phyloP scores from a whole-genome alignment of 1,140 invertebrate species.

The Lordiphosa clarofinis region DNA sequence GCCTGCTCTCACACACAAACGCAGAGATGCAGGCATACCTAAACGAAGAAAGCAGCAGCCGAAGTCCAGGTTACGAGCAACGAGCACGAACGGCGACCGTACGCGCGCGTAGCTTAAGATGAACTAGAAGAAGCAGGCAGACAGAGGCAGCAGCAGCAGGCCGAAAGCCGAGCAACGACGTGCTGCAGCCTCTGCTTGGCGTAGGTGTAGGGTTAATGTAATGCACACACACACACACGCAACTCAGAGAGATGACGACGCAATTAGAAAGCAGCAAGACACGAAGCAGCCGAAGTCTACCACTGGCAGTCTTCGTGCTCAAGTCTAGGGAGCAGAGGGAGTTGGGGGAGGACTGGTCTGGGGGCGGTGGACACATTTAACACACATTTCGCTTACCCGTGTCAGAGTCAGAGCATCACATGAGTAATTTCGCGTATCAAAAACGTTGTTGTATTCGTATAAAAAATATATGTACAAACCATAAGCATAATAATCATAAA shows the following conservation, averaged over 20 bases:
- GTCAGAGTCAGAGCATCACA: conserved; percentile 64
- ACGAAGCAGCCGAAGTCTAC: conserved; percentile 61
- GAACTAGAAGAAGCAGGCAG: conserved; percentile 78
- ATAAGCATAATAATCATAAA: conserved; percentile 63
- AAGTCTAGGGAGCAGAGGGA: background rate
- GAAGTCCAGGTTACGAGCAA: conserved; percentile 36
- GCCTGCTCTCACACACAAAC: conserved; percentile 46
- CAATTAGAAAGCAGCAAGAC: conserved; percentile 67
- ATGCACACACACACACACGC: conserved; percentile 48
- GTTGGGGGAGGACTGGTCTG: background rate
- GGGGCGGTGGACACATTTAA: conserved; percentile 12
- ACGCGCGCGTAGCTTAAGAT: conserved; percentile 77
- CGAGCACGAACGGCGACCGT: conserved; percentile 57
- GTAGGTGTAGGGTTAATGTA: conserved; percentile 62
- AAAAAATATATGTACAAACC: conserved; percentile 77
- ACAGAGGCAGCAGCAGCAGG: conserved; percentile 43
- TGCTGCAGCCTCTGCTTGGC: conserved; percentile 24
- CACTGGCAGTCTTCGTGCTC: conserved; percentile 53
- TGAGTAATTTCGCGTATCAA: conserved; percentile 50
- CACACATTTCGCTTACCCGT: conserved; percentile 58
- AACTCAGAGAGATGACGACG: conserved; percentile 27
- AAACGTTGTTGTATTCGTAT: conserved; percentile 55
- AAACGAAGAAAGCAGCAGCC: conserved; percentile 61
- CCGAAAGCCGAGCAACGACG: conserved; percentile 34
- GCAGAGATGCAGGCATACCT: conserved; percentile 27